These are phyloP conservation scores for Gyrodactylus salaris DNA, from an alignment of 1,140 invertebrate genomes.

Conservation along the genomic window DNA sequence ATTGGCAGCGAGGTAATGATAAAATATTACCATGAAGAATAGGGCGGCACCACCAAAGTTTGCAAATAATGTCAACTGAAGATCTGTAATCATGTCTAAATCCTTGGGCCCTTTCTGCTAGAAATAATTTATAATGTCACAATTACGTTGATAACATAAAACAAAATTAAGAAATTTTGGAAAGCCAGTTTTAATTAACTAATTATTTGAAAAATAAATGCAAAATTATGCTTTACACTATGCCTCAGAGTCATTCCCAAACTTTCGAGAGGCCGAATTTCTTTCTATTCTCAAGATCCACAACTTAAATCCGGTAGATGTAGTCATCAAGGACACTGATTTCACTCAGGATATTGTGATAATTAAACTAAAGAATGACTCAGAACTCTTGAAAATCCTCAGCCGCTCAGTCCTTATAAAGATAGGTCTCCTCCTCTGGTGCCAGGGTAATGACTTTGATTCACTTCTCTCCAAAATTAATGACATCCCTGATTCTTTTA, in stretches of 20 bases:
- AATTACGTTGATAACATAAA: conserved; percentile 13
- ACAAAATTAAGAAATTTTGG: not conserved
- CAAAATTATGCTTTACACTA: not conserved
- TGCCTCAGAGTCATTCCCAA: not conserved
- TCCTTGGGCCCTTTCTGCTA: too few species aligned
- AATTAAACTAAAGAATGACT: not conserved
- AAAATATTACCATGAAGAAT: conserved; percentile 66
- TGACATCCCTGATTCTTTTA: not conserved
- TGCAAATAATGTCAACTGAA: conserved; percentile 70
- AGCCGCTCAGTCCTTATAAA: not conserved
- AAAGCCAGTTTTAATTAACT: not conserved
- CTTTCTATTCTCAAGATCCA: not conserved
- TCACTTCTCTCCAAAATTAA: not conserved
- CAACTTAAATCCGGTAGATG: not conserved
- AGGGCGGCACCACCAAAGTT: conserved; percentile 66
- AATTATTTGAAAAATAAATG: not conserved
- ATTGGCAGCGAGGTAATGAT: conserved; percentile 78
- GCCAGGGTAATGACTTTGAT: not conserved
- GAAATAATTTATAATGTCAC: not conserved
- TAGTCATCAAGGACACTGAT: not conserved
- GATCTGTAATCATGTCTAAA: conserved; percentile 94
- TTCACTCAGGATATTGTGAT: not conserved
- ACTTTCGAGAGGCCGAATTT: not conserved
- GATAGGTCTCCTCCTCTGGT: not conserved
- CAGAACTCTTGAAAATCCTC: not conserved